Conservation (phyloP, 2,797 vertebrate species). For the Enoplosus armatus region DNA sequence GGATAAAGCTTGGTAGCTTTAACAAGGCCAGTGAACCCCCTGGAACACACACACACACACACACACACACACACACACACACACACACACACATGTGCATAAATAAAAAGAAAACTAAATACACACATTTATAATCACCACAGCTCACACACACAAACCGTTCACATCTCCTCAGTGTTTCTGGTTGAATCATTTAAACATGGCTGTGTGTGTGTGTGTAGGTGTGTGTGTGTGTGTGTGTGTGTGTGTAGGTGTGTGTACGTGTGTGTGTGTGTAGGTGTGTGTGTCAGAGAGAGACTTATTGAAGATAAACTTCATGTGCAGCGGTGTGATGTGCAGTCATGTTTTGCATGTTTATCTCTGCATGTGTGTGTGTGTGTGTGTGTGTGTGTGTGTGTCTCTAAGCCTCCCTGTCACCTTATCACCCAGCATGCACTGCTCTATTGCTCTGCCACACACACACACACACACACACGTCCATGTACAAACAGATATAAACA, state of each 20-base stretch:
- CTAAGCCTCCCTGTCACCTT: slow-evolving; percentile 65
- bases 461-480: slow-evolving; percentile 7
- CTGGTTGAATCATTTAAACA: neutral
- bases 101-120: slow-evolving; percentile 32
- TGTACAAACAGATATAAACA: slow-evolving; percentile 48
- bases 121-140: slow-evolving; percentile 32
- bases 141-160: slow-evolving; percentile 20
- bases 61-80: slow-evolving; percentile 19
- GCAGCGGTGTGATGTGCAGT: slow-evolving; percentile 27
- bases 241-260: slow-evolving; percentile 24
- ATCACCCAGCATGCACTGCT: slow-evolving; percentile 72
- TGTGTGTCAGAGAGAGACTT: slow-evolving; percentile 29
- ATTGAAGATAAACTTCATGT: slow-evolving; percentile 48
- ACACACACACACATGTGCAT: slow-evolving; percentile 15
- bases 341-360: slow-evolving; percentile 57
- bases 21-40: slow-evolving; percentile 55
- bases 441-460: slow-evolving; percentile 44
- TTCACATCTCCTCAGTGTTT: neutral
- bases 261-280: slow-evolving; percentile 15
- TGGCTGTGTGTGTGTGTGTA: neutral
- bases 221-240: slow-evolving; percentile 26
- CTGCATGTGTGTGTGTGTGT: slow-evolving; percentile 15
- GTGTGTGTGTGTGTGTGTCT: slow-evolving; percentile 19
- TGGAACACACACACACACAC: slow-evolving; percentile 29
- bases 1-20: slow-evolving; percentile 50